Base-by-base conservation (phyloP, 2,113 vertebrate genomes). In the Rhinogobius similis region DNA sequence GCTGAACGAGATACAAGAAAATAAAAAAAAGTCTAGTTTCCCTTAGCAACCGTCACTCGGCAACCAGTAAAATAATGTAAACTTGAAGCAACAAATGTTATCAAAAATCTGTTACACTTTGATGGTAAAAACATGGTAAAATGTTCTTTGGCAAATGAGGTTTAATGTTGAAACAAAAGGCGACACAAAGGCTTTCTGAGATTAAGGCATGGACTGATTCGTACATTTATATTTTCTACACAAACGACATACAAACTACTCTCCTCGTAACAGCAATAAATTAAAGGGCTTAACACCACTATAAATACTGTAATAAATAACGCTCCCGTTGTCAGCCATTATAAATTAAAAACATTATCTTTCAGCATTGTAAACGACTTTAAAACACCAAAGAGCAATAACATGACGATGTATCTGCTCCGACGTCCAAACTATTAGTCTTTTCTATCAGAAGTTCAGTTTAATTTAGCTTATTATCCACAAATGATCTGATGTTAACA, bases 61-160 rank as follows among this genome's bases (percentile, higher is more conserved):
- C 24, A 58, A 58, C 16, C 55, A 58, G 26, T 61, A n/a, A 38
- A 32, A 36, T n/a, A 36, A 38, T 61, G 20, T 61, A 61, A 61
- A 61, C 58, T 29, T 29, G 53, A 24, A 1, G 1, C 26, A 58
- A 58, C 52, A 58, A 27, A 61, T 61, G 7, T 36, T 20, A 61
- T 32, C 29, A 61, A 32, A n/a, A 59, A 59, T 32, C 12, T 6
- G 21, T 24, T 6, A 13, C 9, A 13, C 3, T n/a, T 23, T 26
- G 58, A 61, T 72, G 69, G 27, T 61, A 68, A 73, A 64, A 68
- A 65, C 20, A 50, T 50, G 46, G n/a, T 50, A 50, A 48, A 52
- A 77, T 67, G 61, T 48, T 89, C 80, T 89, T 88, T 90, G 89
- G 87, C 83, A 87, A 58, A 84, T 72, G 73, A 58, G 8, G 70